phyloP scores from a whole-genome alignment of 1,140 invertebrate genomes.

The Copidosoma floridanum region DNA sequence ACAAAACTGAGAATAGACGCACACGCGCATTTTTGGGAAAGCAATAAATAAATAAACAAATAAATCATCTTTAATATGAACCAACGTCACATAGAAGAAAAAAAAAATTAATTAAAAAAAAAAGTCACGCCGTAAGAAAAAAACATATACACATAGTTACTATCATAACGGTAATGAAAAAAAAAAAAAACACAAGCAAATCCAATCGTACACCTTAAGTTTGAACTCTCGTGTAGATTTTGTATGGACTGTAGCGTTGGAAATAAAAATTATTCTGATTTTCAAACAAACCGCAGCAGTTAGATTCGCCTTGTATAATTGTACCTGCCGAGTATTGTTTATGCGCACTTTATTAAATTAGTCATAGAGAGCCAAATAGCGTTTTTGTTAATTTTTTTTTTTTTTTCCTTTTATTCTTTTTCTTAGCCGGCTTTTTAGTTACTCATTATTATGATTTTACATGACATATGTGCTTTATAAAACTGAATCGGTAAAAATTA shows the following conservation, averaged over 20 bases:
- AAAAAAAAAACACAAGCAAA: not conserved
- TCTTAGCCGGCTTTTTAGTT: not conserved
- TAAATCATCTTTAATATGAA: no score
- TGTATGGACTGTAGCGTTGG: constrained; percentile 47
- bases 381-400: no score
- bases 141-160: not conserved
- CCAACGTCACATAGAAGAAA: no score
- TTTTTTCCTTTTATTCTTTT: not conserved
- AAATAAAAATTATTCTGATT: constrained; percentile 53
- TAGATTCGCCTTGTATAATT: not conserved
- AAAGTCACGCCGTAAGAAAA: not conserved
- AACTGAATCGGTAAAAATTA: no score
- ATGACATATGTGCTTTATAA: no score
- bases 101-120: not conserved
- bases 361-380: not conserved
- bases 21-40: no score
- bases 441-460: no score
- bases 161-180: no score
- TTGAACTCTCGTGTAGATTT: constrained; percentile 46
- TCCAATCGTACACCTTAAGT: not conserved
- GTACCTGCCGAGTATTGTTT: not conserved
- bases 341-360: not conserved
- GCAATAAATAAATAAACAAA: no score
- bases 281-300: constrained; percentile 34
- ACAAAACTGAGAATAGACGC: no score